Evolutionary conservation across 2,888 invertebrate genomes (phyloP), one percentile per base, ranked within the genome.

Genomic region (Lithophane leautieri): DNA sequence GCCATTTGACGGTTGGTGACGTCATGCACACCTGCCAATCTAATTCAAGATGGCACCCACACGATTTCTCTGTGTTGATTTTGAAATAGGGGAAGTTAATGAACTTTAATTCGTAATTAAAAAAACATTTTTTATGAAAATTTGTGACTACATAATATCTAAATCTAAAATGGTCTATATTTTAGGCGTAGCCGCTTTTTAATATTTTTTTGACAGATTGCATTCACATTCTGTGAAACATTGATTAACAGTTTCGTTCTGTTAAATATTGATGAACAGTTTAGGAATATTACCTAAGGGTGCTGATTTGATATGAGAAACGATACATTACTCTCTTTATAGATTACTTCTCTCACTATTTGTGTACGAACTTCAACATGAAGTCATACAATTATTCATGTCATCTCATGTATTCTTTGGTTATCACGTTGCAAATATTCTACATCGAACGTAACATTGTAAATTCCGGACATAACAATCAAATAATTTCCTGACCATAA

Each of bases 21-120:
- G 76, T 66, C 28, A 56, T 0, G n/a, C 34, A 68, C 81, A 84
- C 84, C 81, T 82, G 84, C 42, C 56, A 66, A 52, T 58, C n/a
- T 62, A n/a, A 72, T 62, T 71, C 40, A 66, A 72, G 47, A 70
- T 70, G 61, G 56, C 60, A 0, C 52, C 56, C 60, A 82, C 56
- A n/a, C 25, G 16, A 72, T 40, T 25, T 16, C n/a, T 50, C 0
- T 19, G 44, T 40, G 11, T 47, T 8, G 14, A 16, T 34, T 28
- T 58, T 9, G 9, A 44, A 74, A 66, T 66, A 40, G 3, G 40
- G 9, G 28, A 56, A 16, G 19, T 12, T 65, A 19, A 19, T 25
- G 63, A 16, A n/a, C 40, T n/a, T 42, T n/a, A 19, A 63, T 16
- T 63, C 16, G 11, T 52, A 52, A 52, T 52, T 11, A 34, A 34